phyloP scores from a whole-genome alignment of 2,797 vertebrate genomes.

The Allobates femoralis region DNA sequence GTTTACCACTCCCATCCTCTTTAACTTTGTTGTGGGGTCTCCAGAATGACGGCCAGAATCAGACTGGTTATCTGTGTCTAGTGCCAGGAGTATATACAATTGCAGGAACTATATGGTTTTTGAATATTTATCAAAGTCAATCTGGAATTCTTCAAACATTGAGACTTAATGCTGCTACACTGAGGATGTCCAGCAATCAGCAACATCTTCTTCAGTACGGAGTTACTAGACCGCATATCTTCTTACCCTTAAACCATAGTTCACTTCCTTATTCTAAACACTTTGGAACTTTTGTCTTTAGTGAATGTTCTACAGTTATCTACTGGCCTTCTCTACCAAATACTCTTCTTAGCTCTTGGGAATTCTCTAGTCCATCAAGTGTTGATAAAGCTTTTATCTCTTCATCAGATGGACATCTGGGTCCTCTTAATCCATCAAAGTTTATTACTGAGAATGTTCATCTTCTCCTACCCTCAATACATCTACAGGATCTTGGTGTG shows the following conservation, averaged over 20 bases:
- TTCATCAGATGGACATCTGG: neutral
- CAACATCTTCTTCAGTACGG: conserved; percentile 2
- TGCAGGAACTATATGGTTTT: neutral
- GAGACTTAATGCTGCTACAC: neutral
- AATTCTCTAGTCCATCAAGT: neutral
- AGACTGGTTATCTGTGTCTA: neutral
- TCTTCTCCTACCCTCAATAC: neutral
- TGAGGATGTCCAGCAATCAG: neutral
- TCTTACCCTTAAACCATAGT: neutral
- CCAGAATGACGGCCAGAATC: neutral
- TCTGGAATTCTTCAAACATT: neutral
- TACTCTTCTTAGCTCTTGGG: neutral
- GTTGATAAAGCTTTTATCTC: neutral
- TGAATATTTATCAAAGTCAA: neutral
- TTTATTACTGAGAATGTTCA: neutral
- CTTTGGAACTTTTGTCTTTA: neutral
- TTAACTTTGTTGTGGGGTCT: neutral
- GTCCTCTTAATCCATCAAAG: neutral
- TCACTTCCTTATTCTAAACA: neutral
- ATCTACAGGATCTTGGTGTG: neutral
- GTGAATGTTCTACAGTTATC: neutral
- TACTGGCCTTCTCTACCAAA: neutral
- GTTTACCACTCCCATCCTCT: conserved; percentile 12
- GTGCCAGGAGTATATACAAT: neutral
- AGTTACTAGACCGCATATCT: neutral